Conservation (phyloP, 2,113 vertebrate genomes). For the Argyrosomus japonicus region DNA sequence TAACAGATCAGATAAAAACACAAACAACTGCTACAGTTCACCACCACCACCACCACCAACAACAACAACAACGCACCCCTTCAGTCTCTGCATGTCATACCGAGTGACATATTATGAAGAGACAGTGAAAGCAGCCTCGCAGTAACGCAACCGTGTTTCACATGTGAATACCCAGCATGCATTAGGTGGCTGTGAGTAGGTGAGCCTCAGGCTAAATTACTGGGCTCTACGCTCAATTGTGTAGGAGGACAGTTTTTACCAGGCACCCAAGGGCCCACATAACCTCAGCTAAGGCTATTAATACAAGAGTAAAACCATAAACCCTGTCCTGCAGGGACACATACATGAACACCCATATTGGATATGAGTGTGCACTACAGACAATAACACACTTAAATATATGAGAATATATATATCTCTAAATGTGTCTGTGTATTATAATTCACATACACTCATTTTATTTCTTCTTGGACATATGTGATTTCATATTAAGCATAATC, state of each 20-base stretch:
- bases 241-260: constrained; percentile 85
- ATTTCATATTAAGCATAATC: background rate
- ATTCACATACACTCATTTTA: background rate
- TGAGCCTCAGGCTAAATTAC: constrained; percentile 81
- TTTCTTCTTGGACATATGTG: background rate
- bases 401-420: background rate
- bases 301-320: constrained; percentile 74
- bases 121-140: constrained; percentile 44
- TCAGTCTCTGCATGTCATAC: constrained; percentile 33
- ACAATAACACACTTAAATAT: background rate
- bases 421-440: background rate
- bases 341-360: constrained; percentile 2
- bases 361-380: background rate
- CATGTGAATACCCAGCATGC: constrained; percentile 86
- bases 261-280: constrained; percentile 78
- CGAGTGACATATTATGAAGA: constrained; percentile 53
- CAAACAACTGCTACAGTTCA: background rate
- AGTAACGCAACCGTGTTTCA: constrained; percentile 55
- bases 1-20: background rate
- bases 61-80: background rate
- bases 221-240: constrained; percentile 77
- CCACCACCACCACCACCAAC: background rate
- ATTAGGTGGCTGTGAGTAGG: constrained; percentile 86
- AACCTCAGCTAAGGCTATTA: constrained; percentile 82
- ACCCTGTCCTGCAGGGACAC: constrained; percentile 42